Evolutionary conservation across 2,113 vertebrate genomes (phyloP).

Genomic region (Silurus meridionalis): DNA sequence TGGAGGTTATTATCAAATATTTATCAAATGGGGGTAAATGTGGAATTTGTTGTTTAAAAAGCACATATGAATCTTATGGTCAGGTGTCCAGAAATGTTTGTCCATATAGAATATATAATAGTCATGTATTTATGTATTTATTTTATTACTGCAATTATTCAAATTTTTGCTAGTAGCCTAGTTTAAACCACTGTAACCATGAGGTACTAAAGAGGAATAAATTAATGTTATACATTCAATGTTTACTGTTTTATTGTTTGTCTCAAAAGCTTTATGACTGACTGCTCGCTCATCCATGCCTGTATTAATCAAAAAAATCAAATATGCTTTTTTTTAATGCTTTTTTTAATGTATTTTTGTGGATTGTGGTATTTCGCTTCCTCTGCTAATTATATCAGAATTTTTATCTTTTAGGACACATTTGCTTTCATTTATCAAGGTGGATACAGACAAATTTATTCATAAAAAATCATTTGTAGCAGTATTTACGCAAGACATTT

Average conservation of each 20-base stretch:
- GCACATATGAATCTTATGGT: too few species aligned
- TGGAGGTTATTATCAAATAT: too few species aligned
- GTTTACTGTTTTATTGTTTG: neutral
- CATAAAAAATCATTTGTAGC: neutral
- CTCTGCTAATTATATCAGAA: neutral
- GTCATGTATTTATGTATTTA: neutral
- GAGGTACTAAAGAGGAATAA: neutral
- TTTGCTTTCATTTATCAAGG: neutral
- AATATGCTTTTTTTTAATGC: too few species aligned
- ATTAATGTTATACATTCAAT: neutral
- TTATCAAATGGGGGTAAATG: too few species aligned
- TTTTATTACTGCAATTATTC: too few species aligned
- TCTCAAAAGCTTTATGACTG: neutral
- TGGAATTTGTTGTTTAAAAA: too few species aligned
- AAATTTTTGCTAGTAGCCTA: neutral
- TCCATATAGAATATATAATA: too few species aligned
- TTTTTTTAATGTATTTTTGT: too few species aligned
- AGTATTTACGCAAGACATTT: neutral
- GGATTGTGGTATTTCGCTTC: neutral
- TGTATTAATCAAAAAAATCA: neutral
- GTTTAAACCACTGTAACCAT: neutral
- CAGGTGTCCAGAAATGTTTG: too few species aligned
- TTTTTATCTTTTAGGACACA: neutral
- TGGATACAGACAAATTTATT: neutral
- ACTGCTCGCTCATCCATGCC: neutral